Evolutionary conservation across 2,888 invertebrate species (phyloP), one percentile per base, ranked within the genome.

Genomic region (Lithophane semibrunnea): DNA sequence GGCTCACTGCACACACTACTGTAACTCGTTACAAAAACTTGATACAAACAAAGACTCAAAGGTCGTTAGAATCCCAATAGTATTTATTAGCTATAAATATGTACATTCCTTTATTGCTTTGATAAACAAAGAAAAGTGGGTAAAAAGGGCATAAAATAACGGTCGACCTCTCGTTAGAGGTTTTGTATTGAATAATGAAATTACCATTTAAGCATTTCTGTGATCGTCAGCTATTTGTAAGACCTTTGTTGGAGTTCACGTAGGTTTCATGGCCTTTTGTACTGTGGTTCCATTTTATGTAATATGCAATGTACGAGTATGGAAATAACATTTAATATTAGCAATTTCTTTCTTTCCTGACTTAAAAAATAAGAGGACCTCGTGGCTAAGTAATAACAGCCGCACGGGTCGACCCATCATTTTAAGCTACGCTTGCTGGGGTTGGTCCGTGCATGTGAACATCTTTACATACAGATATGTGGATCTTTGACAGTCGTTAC

Each of bases 171-270:
- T 68, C 61, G 60, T 68, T 54, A 63, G 37, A 58, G 63, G 60
- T 56, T 73, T 54, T 71, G n/a, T 24, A 60, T 60, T 16, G 24
- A 72, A 73, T 18, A 68, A 77, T 71, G 21, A 71, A 80, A 68
- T 71, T 69, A 52, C 74, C 67, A 52, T 68, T 29, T 16, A 37
- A n/a, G 37, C 21, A 56, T 37, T 58, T 54, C 9, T 49, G 10
- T 29, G 73, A 73, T 47, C 21, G 29, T 54, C 10, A 10, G 52
- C 0, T 71, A 13, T 78, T 78, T 73, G 16, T 44, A 29, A 29
- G 10, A 21, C 54, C 67, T 72, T 65, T 68, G n/a, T 63, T n/a
- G 1, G 47, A 47, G 2, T 56, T 60, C 0, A 24, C 5, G 21
- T 16, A 44, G 9, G n/a, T 56, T 69, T 49, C 37, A 63, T n/a